A percentile compares a stretch with the other conserved stretches of the same genome.
phyloP scores from a whole-genome alignment of 2,797 vertebrate genomes.

The Sylvia borin region DNA sequence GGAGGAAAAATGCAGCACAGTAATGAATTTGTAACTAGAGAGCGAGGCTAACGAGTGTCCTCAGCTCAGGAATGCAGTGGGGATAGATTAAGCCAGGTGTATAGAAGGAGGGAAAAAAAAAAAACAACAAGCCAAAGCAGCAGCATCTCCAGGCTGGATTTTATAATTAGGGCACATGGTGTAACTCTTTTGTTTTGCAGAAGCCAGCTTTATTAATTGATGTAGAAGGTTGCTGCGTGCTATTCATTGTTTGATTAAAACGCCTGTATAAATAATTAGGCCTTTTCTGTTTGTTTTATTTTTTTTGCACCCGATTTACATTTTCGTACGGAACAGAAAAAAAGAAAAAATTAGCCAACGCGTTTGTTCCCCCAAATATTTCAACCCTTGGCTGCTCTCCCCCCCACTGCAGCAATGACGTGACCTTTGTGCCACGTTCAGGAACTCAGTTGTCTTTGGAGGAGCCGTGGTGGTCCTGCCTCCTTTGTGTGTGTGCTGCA shows the following conservation, averaged over 20 bases:
- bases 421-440: background rate
- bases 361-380: background rate
- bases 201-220: conserved; percentile 70
- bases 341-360: background rate
- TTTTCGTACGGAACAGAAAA: background rate
- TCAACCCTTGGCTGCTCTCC: background rate
- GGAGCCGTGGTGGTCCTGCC: background rate
- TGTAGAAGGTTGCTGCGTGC: conserved; percentile 70
- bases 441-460: background rate
- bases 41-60: conserved; percentile 32
- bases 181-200: conserved; percentile 66
- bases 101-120: background rate
- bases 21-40: conserved; percentile 49
- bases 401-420: background rate
- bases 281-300: conserved; percentile 63
- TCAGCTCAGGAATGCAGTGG: conserved; percentile 36
- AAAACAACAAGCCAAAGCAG: no score
- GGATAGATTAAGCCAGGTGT: conserved; percentile 30
- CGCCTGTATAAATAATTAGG: conserved; percentile 79
- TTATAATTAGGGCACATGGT: conserved; percentile 59
- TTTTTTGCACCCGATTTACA: conserved; percentile 46
- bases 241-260: conserved; percentile 81
- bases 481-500: conserved; percentile 16
- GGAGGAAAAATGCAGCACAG: conserved; percentile 32
- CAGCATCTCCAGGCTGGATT: conserved; percentile 45